A percentile compares a stretch with the other conserved stretches of the same genome.
Conservation (phyloP, 1,140 invertebrate genomes). For the Maniola jurtina region DNA sequence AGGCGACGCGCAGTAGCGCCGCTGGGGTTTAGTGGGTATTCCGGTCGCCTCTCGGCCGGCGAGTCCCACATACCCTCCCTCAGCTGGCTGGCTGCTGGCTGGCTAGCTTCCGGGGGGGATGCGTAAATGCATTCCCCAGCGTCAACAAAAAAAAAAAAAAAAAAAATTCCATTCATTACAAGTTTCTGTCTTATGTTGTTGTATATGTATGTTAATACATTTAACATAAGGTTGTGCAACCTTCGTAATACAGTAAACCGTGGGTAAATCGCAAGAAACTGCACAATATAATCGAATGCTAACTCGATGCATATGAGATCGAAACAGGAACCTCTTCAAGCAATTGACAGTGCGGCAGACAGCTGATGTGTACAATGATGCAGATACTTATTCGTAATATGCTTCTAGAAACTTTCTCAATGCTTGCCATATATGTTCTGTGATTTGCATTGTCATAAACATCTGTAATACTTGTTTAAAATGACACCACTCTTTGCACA, state of each 20-base stretch:
- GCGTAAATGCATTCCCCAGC: too few species aligned
- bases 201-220: too few species aligned
- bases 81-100: too few species aligned
- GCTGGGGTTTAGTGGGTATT: too few species aligned
- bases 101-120: too few species aligned
- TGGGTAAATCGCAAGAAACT: not conserved
- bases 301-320: not conserved
- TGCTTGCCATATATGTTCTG: not conserved
- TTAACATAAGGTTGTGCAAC: not conserved
- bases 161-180: too few species aligned
- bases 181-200: too few species aligned
- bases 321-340: constrained; percentile 1
- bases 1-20: too few species aligned
- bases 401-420: not conserved
- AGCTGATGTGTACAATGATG: not conserved
- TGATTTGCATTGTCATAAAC: not conserved
- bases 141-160: too few species aligned
- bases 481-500: too few species aligned
- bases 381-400: not conserved
- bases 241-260: not conserved
- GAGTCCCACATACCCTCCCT: too few species aligned
- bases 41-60: too few species aligned
- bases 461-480: not conserved
- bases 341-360: constrained; percentile 2
- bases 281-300: not conserved